phyloP scores from a whole-genome alignment of 2,113 vertebrate species.

The Poeciliopsis occidentalis region DNA sequence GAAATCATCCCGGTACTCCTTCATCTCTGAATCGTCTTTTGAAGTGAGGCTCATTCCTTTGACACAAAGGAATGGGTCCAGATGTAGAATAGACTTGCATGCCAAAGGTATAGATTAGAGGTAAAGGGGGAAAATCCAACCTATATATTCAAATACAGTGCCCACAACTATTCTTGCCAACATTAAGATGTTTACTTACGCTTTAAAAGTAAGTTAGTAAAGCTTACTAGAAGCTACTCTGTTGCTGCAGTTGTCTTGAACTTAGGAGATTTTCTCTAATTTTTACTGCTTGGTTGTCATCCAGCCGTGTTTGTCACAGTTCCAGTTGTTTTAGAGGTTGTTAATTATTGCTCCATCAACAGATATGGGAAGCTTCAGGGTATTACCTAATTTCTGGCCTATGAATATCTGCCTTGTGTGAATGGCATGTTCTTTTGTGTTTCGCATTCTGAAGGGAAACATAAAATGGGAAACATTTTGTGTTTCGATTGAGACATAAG shows the following conservation, averaged over 20 bases:
- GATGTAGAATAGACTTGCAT: constrained; percentile 64
- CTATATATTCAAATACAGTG: background rate
- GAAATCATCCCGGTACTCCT: constrained; percentile 40
- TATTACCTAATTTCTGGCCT: no score
- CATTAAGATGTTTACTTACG: background rate
- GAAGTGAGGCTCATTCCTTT: constrained; percentile 63
- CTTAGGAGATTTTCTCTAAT: no score
- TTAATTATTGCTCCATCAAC: background rate
- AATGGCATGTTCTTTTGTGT: background rate
- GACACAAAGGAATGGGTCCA: constrained; percentile 67
- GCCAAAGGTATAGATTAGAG: constrained; percentile 12
- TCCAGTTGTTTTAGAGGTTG: background rate
- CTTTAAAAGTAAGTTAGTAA: background rate
- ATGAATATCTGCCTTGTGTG: background rate
- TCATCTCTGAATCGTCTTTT: constrained; percentile 58
- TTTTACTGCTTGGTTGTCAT: no score
- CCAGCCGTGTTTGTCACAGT: background rate
- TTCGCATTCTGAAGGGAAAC: background rate
- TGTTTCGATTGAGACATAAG: no score
- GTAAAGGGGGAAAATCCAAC: background rate
- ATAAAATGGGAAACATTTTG: no score
- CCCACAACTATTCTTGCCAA: background rate
- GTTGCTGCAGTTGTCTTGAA: no score
- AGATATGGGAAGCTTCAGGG: background rate
- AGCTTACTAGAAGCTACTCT: no score